A percentile compares a stretch with the other conserved stretches of the same genome.
These are phyloP conservation scores for Orthonyx spaldingii DNA, from an alignment of 2,113 vertebrate genomes.

Conservation along the genomic window DNA sequence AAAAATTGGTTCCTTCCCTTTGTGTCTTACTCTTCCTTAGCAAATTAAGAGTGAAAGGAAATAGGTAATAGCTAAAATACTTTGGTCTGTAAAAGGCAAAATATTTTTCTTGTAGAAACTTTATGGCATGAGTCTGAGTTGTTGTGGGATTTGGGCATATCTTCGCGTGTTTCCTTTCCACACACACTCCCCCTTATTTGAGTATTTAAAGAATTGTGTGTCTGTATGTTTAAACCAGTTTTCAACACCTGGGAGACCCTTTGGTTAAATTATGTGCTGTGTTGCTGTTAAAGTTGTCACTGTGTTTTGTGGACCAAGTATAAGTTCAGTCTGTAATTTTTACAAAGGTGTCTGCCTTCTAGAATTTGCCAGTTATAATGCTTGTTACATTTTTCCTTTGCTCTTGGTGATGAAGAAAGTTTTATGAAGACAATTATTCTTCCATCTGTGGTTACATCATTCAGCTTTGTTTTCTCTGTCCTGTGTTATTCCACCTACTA, in stretches of 20 bases:
- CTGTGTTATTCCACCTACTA: not conserved
- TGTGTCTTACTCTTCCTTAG: not conserved
- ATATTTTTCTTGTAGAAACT: not conserved
- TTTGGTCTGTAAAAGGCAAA: not conserved
- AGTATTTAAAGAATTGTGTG: not conserved
- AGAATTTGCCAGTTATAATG: not conserved
- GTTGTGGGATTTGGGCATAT: not conserved
- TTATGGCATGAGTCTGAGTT: not conserved
- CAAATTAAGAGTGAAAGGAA: not conserved
- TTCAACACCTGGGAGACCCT: not conserved
- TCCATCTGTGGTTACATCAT: not conserved
- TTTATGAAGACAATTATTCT: not conserved
- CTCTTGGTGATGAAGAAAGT: not conserved
- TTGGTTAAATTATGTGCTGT: not conserved
- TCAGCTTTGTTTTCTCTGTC: not conserved
- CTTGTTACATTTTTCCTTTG: not conserved
- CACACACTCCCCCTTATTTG: rapidly evolving
- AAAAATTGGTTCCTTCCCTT: not conserved
- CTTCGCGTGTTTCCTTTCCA: not conserved
- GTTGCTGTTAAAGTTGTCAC: not conserved
- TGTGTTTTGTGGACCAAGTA: not conserved
- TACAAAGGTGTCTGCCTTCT: not conserved
- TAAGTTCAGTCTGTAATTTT: not conserved
- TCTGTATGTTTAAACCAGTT: not conserved
- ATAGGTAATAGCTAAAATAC: not conserved